Evolutionary conservation across 2,888 invertebrate species (phyloP).

Genomic region (Apamea epomidion): DNA sequence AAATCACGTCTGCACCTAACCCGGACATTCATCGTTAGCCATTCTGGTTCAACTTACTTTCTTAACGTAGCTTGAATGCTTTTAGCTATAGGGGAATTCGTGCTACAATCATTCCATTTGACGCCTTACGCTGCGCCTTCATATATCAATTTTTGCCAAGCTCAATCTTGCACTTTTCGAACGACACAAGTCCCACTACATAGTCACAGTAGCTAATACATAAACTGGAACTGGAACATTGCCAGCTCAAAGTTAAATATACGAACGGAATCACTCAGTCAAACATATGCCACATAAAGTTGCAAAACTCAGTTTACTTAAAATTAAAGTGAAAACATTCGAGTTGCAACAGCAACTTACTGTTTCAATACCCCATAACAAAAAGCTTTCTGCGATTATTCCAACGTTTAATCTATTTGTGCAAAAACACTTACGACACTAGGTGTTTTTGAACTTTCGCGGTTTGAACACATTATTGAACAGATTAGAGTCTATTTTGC

Average conservation of each 20-base stretch:
- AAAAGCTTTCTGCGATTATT: constrained; percentile 2
- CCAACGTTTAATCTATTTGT: constrained; percentile 36
- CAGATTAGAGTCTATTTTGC: not conserved
- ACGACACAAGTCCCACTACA: constrained; percentile 3
- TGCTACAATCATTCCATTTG: not conserved
- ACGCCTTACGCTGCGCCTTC: not conserved
- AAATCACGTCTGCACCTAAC: not conserved
- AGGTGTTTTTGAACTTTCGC: not conserved
- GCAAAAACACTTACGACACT: constrained; percentile 2
- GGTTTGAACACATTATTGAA: not conserved
- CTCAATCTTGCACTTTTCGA: constrained; percentile 5
- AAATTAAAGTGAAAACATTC: constrained; percentile 18
- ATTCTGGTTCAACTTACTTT: not conserved
- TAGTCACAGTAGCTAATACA: constrained; percentile 15
- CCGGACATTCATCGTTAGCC: not conserved
- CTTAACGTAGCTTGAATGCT: not conserved
- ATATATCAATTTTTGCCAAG: constrained; percentile 20
- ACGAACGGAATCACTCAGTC: constrained; percentile 10
- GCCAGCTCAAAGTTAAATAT: constrained; percentile 22
- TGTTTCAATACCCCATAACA: not conserved
- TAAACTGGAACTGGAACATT: constrained; percentile 24
- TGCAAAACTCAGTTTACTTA: constrained; percentile 18
- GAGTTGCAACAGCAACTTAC: not conserved
- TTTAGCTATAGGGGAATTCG: not conserved
- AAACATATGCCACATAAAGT: constrained; percentile 6